A percentile compares a stretch with the other conserved stretches of the same genome.
These are phyloP conservation scores for Paratrypauchen microcephalus DNA, from an alignment of 2,797 vertebrate genomes.

Conservation along the genomic window DNA sequence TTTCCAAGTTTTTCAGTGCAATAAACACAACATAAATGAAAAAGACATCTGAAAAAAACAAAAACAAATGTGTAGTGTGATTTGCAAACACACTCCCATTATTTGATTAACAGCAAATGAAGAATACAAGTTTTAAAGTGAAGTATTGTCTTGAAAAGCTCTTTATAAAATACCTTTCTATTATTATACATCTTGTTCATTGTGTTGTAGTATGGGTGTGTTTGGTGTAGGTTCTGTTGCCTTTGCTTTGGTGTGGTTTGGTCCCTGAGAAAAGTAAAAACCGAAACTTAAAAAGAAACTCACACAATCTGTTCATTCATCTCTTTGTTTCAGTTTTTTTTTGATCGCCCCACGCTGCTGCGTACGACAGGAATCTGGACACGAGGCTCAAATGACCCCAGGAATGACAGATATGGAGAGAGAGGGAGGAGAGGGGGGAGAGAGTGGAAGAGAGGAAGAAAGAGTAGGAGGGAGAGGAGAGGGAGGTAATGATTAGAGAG, in stretches of 20 bases:
- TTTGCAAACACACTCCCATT: too few species aligned
- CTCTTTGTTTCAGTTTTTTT: constrained; percentile 6
- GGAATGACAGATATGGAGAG: not conserved
- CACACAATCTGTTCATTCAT: constrained; percentile 9
- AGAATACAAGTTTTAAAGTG: too few species aligned
- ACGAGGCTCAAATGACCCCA: constrained; percentile 7
- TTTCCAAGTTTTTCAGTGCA: too few species aligned
- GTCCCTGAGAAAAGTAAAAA: not conserved
- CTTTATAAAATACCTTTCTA: too few species aligned
- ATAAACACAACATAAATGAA: too few species aligned
- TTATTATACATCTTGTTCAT: not conserved
- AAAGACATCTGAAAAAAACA: too few species aligned
- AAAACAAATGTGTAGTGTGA: too few species aligned
- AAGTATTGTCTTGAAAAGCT: too few species aligned
- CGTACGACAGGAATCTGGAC: constrained; percentile 5
- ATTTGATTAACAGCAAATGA: too few species aligned
- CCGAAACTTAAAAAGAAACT: not conserved
- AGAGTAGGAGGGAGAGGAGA: not conserved
- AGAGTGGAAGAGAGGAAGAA: not conserved
- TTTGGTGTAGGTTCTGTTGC: too few species aligned
- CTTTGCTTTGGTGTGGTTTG: constrained; percentile 2
- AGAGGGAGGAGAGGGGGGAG: not conserved
- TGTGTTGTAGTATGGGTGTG: not conserved
- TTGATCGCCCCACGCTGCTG: not conserved
- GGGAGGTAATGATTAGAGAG: too few species aligned